Base-by-base conservation (phyloP, 2,888 invertebrate species). In the Protonemura montana region DNA sequence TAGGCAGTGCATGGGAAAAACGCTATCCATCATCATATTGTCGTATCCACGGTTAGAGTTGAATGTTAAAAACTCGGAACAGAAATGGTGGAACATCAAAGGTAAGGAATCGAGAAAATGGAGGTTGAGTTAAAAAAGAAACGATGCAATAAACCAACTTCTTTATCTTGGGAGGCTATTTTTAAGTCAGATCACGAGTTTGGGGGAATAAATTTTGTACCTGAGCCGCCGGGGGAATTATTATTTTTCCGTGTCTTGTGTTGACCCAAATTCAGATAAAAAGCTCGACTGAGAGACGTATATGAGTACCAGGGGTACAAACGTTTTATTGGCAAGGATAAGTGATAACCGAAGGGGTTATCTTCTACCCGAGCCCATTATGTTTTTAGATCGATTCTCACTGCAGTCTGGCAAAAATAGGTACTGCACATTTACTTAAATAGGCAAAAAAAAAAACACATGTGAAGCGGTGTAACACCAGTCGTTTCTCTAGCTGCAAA, bases 181-280 rank as follows among this genome's bases (percentile, higher is more conserved):
- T 59, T 59, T 59, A 59, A 59, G 59, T 59, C 59, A 59, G 59
- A 59, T 59, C 59, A 59, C 59, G 59, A 59, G 59, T 59, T 59
- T 59, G 59, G 59, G 21, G 26, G 28, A 27, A 78, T 78, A 78
- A 78, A 78, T 78, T 78, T 26, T 78, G 26, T 28, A 78, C 78
- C 78, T 59, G 78, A 78, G 28, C n/a, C 78, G 27, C 78, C 28
- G 78, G 27, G 78, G 78, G 28, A 78, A 78, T 78, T 78, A 78
- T 78, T 78, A 78, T 78, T 78, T 78, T 78, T 28, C 78, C 27
- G 2, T 25, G 78, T 78, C 78, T 78, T 16, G 78, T 3, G 78
- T 78, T 78, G 78, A 78, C 78, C 78, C 78, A 78, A 78, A 78
- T 78, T 27, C 28, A 78, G 26, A 28, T 27, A 27, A 28, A 78